phyloP scores from a whole-genome alignment of 2,113 vertebrate genomes.

The Embiotoca jacksoni region DNA sequence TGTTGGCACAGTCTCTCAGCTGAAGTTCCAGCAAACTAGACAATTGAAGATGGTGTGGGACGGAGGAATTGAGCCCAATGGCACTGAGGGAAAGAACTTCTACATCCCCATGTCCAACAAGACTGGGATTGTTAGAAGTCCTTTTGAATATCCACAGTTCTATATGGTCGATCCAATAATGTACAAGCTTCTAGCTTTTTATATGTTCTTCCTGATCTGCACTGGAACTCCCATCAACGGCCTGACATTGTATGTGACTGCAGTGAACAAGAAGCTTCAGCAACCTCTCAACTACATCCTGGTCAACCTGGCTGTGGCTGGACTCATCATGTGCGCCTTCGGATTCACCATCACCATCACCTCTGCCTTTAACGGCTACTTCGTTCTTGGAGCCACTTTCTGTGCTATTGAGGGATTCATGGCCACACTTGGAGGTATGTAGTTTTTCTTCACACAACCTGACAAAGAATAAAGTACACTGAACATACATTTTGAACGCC shows the following conservation, averaged over 20 bases:
- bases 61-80: conserved; percentile 68
- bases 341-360: conserved; percentile 86
- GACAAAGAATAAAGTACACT: too few species aligned
- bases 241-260: conserved; percentile 86
- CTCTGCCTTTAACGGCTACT: conserved; percentile 82
- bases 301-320: conserved; percentile 85
- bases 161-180: conserved; percentile 81
- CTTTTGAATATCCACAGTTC: conserved; percentile 87
- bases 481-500: too few species aligned
- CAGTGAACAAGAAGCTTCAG: conserved; percentile 87
- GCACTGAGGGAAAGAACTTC: conserved; percentile 88
- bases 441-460: too few species aligned
- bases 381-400: conserved; percentile 76
- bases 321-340: conserved; percentile 83
- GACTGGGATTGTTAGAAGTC: conserved; percentile 87
- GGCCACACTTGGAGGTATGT: conserved; percentile 82
- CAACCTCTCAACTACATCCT: conserved; percentile 89
- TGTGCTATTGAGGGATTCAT: conserved; percentile 86
- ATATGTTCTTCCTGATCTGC: conserved; percentile 89
- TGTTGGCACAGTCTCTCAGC: too few species aligned
- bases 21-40: conserved; percentile 7
- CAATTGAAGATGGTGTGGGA: conserved; percentile 43
- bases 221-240: conserved; percentile 86
- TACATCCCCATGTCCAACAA: conserved; percentile 90
- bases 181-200: conserved; percentile 81